phyloP scores from a whole-genome alignment of 2,113 vertebrate species.

The Nanger granti region DNA sequence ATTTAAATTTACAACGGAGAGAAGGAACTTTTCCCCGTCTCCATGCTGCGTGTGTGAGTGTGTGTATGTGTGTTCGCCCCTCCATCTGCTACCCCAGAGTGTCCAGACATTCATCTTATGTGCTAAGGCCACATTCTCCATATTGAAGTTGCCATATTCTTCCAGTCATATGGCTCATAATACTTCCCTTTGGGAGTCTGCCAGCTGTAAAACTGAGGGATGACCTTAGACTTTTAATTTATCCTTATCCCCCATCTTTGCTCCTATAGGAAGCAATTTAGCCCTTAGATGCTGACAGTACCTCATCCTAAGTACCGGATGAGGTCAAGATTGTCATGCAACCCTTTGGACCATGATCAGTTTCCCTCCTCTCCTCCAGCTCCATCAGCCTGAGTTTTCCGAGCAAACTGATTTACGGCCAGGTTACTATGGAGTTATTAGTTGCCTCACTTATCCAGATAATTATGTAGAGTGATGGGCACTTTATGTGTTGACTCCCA shows the following conservation, averaged over 20 bases:
- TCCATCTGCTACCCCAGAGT: background rate
- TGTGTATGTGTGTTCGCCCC: background rate
- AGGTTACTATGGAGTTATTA: background rate
- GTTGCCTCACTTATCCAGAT: background rate
- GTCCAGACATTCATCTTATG: background rate
- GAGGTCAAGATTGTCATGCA: background rate
- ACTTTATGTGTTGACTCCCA: background rate
- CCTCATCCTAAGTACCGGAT: too few species aligned
- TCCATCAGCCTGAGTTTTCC: background rate
- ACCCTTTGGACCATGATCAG: background rate
- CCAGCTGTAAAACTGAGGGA: background rate
- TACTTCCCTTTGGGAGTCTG: background rate
- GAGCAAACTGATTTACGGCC: background rate
- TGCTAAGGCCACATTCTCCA: background rate
- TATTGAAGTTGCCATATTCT: background rate
- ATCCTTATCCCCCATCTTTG: background rate
- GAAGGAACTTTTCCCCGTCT: slow-evolving; percentile 63
- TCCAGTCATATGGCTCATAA: background rate
- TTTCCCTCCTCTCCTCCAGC: background rate
- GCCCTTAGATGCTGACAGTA: too few species aligned
- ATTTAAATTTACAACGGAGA: slow-evolving; percentile 80
- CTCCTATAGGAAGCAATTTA: background rate
- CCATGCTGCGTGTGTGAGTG: background rate
- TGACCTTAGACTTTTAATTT: background rate
- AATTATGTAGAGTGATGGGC: background rate